These are phyloP conservation scores for Kryptopterus vitreolus DNA, from an alignment of 2,797 vertebrate species.

Conservation along the genomic window DNA sequence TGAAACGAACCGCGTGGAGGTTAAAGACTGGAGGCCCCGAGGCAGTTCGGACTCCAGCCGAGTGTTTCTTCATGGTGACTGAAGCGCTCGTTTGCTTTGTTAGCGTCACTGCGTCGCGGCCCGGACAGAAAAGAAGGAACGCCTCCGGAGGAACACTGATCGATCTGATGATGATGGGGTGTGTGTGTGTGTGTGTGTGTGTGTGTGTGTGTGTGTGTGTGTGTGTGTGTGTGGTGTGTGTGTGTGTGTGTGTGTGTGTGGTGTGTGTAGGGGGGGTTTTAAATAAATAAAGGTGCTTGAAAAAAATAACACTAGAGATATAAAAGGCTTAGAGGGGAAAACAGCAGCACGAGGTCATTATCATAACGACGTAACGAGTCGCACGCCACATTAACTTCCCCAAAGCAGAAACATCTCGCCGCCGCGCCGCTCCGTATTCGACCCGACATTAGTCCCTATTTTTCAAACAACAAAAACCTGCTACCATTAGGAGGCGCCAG, in stretches of 20 bases:
- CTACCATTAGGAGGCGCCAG: too few relatives aligned
- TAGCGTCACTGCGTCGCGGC: constrained; percentile 4
- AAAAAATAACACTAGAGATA: constrained; percentile 34
- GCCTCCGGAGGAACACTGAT: neutral
- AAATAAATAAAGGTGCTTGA: constrained; percentile 26
- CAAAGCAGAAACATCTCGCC: constrained; percentile 37
- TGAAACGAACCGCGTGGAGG: constrained; percentile 50
- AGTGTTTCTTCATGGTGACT: constrained; percentile 32
- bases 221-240: neutral
- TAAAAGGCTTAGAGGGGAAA: constrained; percentile 38
- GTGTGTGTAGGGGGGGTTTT: neutral
- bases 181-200: neutral
- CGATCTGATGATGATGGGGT: neutral
- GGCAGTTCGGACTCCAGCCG: constrained; percentile 42
- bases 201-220: neutral
- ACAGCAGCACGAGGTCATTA: constrained; percentile 35
- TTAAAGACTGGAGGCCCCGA: constrained; percentile 40
- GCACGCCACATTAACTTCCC: constrained; percentile 46
- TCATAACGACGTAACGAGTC: constrained; percentile 44
- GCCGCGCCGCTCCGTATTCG: constrained; percentile 36
- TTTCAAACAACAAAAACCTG: too few relatives aligned
- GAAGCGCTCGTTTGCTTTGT: constrained; percentile 37
- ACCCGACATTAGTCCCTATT: constrained; percentile 44
- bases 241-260: neutral
- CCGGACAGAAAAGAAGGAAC: constrained; percentile 5